Percentiles rank a stretch among this genome's conserved stretches.
These are phyloP conservation scores for Synanthedon andrenaeformis DNA, from an alignment of 2,888 invertebrate species.

Conservation along the genomic window DNA sequence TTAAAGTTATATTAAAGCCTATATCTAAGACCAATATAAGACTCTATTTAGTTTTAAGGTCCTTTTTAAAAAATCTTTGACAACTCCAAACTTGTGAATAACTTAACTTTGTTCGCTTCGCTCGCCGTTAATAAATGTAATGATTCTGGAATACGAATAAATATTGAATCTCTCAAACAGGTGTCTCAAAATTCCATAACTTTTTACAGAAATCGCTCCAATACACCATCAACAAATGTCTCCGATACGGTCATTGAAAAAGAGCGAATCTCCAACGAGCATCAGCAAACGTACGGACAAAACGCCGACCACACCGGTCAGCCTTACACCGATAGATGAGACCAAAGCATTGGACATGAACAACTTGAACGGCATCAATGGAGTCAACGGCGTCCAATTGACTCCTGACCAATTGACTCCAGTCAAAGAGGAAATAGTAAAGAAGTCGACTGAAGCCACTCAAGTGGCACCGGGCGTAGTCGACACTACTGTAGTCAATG, in stretches of 20 bases:
- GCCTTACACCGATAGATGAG: constrained; percentile 64
- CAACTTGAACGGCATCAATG: constrained; percentile 25
- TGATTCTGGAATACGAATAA: too few species aligned
- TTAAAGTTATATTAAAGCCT: too few species aligned
- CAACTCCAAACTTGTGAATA: too few species aligned
- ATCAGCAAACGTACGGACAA: constrained; percentile 63
- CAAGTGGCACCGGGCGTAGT: constrained; percentile 69
- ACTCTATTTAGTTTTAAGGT: too few species aligned
- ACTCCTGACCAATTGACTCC: constrained; percentile 61
- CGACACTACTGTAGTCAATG: constrained; percentile 66
- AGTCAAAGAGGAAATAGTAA: constrained; percentile 49
- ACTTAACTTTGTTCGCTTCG: too few species aligned
- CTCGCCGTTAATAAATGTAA: too few species aligned
- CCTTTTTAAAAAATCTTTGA: too few species aligned
- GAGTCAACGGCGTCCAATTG: constrained; percentile 44
- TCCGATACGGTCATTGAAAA: constrained; percentile 62
- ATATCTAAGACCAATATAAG: too few species aligned
- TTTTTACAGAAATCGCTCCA: constrained; percentile 63
- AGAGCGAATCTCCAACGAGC: constrained; percentile 62
- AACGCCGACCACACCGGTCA: constrained; percentile 62
- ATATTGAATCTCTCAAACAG: too few species aligned
- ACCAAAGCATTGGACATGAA: constrained; percentile 55
- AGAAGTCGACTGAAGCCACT: constrained; percentile 59
- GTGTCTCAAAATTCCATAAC: too few species aligned
- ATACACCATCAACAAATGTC: constrained; percentile 68